Evolutionary conservation across 2,888 invertebrate genomes (phyloP), one percentile per base, ranked within the genome.

Genomic region (Gastrophysa polygoni): DNA sequence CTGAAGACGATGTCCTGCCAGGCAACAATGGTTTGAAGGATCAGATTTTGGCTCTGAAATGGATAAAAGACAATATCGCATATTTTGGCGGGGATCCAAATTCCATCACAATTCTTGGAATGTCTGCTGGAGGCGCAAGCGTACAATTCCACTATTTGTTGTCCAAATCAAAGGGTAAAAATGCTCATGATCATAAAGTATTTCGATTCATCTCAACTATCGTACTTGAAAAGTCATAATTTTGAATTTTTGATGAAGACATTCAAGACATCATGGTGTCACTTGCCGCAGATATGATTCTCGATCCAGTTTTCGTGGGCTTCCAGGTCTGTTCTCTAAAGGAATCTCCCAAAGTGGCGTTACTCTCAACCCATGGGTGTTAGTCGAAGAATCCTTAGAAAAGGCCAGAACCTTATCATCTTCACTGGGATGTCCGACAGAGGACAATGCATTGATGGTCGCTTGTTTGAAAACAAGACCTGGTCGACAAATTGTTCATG

Each of bases 291-390:
- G 38, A 14, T 8, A 16, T 38, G 4, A 14, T 38, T 38, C 10
- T 14, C n/a, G 38, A 38, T 8, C n/a, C 16, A 38, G 4, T 11
- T 38, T 38, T 4, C 2, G 4, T 38, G 2, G 1, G 18, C 60
- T 64, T 69, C 7, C 74, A 86, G 87, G 85, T n/a, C 80, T 85
- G 14, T 88, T 88, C 74, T 78, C 83, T 66, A 80, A 85, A 24
- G 90, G 88, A 8, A 86, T 89, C 56, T 89, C 91, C 0, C 85
- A 87, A 75, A 92, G 92, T 73, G 92, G 92, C 0, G 84, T 86
- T 0, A 86, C 89, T 0, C 82, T 91, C 16, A 82, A 86, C 57
- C 85, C 88, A 0, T 83, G 83, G 83, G 79, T 87, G 0, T 81
- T 88, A 56, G 81, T 84, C 0, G 83, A 85, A 69, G 85, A 85